A percentile compares a stretch with the other conserved stretches of the same genome.
These are phyloP conservation scores for Spinus pinus DNA, from an alignment of 2,797 vertebrate species.

Conservation along the genomic window DNA sequence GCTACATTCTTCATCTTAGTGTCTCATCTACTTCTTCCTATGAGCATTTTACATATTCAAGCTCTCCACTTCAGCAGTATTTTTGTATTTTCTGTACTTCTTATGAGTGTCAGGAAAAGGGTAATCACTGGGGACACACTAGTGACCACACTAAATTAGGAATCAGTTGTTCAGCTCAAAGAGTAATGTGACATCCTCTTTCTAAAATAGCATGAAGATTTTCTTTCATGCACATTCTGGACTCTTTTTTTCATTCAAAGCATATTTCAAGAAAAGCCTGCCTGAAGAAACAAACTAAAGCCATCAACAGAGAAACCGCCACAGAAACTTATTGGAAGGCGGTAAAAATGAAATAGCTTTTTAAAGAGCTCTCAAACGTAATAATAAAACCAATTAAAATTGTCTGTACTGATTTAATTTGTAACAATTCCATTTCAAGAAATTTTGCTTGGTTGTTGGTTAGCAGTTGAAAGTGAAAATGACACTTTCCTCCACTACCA, in stretches of 20 bases:
- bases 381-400: neutral
- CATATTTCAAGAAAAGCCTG: neutral
- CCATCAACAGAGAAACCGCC: neutral
- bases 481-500: neutral
- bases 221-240: neutral
- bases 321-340: neutral
- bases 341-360: neutral
- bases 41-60: neutral
- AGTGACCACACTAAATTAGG: constrained; percentile 10
- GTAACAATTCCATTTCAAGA: neutral
- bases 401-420: neutral
- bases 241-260: neutral
- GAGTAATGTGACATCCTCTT: constrained; percentile 11
- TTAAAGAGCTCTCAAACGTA: neutral
- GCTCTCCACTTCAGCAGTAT: neutral
- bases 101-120: neutral
- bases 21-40: neutral
- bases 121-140: neutral
- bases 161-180: neutral
- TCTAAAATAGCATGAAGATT: constrained; percentile 3
- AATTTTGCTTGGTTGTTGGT: neutral
- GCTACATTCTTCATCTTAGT: neutral
- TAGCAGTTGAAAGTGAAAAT: neutral
- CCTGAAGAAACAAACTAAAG: neutral
- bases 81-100: neutral